phyloP scores from a whole-genome alignment of 2,113 vertebrate species.

The Vidua chalybeata region DNA sequence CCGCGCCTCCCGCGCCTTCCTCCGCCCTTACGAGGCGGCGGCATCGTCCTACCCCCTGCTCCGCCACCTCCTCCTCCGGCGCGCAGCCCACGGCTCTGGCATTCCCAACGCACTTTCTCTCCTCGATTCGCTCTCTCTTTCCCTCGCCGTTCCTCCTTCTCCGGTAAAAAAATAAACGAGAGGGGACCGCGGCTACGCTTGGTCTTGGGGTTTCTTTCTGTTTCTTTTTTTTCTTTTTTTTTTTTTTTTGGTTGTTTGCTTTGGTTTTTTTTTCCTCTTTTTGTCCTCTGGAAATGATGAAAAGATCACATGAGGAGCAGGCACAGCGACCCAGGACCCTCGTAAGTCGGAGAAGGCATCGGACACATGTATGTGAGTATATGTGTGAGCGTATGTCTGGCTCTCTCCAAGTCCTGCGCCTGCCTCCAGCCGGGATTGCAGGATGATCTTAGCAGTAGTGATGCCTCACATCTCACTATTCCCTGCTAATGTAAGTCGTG shows the following conservation, averaged over 20 bases:
- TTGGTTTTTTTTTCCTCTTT: not conserved
- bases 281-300: not conserved
- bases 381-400: not conserved
- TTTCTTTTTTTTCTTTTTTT: not conserved
- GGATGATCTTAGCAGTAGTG: constrained; percentile 75
- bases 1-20: constrained; percentile 54
- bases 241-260: not conserved
- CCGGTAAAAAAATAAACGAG: not conserved
- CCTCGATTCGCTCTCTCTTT: not conserved
- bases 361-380: not conserved
- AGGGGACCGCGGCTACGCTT: not conserved
- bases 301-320: not conserved
- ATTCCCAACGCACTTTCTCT: constrained; percentile 70
- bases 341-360: not conserved
- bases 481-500: constrained; percentile 75
- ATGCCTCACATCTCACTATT: constrained; percentile 70
- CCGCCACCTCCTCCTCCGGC: constrained; percentile 72
- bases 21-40: constrained; percentile 69
- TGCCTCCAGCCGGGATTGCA: constrained; percentile 49
- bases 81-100: constrained; percentile 65
- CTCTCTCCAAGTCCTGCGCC: constrained; percentile 53
- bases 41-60: constrained; percentile 71
- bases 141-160: constrained; percentile 5
- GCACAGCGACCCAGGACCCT: not conserved
- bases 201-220: not conserved